A percentile compares a stretch with the other conserved stretches of the same genome.
Conservation (phyloP, 2,888 invertebrate genomes). For the Hipparchia sbordonii region DNA sequence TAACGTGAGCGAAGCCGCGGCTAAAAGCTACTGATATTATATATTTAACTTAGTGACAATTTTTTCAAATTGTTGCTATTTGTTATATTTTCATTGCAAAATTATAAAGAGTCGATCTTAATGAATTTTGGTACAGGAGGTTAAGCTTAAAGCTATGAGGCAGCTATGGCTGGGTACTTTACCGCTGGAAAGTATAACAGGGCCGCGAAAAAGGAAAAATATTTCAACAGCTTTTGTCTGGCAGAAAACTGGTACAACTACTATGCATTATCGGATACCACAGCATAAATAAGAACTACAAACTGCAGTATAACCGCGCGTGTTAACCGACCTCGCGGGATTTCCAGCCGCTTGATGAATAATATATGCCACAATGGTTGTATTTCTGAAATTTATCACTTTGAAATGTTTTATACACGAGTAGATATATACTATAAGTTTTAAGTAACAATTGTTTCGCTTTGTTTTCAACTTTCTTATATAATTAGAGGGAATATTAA, state of each 20-base stretch:
- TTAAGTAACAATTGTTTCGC: neutral
- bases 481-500: neutral
- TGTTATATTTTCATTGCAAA: neutral
- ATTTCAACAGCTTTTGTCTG: neutral
- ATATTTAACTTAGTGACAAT: no score
- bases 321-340: constrained; percentile 14
- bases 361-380: constrained; percentile 14
- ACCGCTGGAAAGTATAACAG: neutral
- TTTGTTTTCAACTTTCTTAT: neutral
- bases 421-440: neutral
- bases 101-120: neutral
- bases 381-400: constrained; percentile 15
- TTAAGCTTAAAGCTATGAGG: neutral
- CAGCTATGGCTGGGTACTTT: neutral
- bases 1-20: no score
- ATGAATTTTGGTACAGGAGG: neutral
- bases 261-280: constrained; percentile 8
- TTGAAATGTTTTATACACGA: constrained; percentile 2
- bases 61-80: no score
- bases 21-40: no score
- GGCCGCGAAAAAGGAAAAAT: neutral
- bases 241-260: neutral
- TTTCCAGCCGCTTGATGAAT: constrained; percentile 16
- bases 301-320: constrained; percentile 15
- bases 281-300: constrained; percentile 1